phyloP scores from a whole-genome alignment of 35 echinoderm and acorn worm genomes.

The Chiridota heheva region DNA sequence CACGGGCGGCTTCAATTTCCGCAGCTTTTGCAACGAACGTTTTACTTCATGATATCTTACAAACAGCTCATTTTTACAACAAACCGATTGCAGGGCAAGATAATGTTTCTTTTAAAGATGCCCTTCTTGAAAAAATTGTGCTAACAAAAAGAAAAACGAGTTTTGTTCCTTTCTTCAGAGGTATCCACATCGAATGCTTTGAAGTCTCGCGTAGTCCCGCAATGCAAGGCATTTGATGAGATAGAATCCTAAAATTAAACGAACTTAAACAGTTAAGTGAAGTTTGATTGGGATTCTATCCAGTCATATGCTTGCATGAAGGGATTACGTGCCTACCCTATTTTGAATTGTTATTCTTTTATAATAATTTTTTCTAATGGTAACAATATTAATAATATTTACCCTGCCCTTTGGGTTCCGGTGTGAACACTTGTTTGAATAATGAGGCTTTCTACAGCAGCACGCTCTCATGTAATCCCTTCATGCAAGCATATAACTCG shows the following conservation, averaged over 20 bases:
- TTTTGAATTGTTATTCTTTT: too few relatives aligned
- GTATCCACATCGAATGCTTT: slow-evolving; percentile 21
- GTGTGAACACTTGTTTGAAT: too few relatives aligned
- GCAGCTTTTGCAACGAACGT: neutral
- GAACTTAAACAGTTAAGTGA: slow-evolving; percentile 9
- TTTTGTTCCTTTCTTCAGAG: neutral
- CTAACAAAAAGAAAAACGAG: neutral
- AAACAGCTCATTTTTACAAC: slow-evolving; percentile 27
- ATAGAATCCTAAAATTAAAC: slow-evolving; percentile 31
- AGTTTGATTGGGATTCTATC: slow-evolving; percentile 32
- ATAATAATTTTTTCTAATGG: too few relatives aligned
- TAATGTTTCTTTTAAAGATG: slow-evolving; percentile 1
- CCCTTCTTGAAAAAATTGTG: neutral
- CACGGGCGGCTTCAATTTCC: neutral
- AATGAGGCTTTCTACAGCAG: too few relatives aligned
- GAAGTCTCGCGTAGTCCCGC: too few relatives aligned
- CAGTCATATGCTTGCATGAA: neutral
- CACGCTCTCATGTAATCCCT: neutral
- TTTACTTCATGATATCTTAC: slow-evolving; percentile 15
- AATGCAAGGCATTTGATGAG: too few relatives aligned
- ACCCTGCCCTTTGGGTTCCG: too few relatives aligned
- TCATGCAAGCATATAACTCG: neutral
- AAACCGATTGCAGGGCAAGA: neutral
- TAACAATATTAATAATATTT: too few relatives aligned
- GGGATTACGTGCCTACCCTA: slow-evolving; percentile 1